Evolutionary conservation across 2,888 invertebrate genomes (phyloP), one percentile per base, ranked within the genome.

Genomic region (Oithona nana): DNA sequence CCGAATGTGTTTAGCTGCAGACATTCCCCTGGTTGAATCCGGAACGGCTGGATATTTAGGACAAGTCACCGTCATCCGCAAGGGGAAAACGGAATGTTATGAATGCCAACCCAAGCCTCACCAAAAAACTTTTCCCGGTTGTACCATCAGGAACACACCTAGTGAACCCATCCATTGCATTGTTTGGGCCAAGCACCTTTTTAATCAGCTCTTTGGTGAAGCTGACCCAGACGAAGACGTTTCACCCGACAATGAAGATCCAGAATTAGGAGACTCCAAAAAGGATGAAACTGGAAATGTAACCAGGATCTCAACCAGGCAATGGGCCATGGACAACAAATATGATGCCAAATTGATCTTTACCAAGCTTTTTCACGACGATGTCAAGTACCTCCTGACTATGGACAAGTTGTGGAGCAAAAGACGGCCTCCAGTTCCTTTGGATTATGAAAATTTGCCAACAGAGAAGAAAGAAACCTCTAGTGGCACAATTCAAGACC

Each of bases 111-210:
- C 90, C 0, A 92, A 92, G 73, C 83, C 88, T 6, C 79, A 84
- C 22, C 89, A 90, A 71, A 94, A 92, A 72, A 84, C 88, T 4
- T 99, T 83, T 75, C 97, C 98, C 0, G 94, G 95, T 0, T 99
- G 98, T 73, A 99, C 98, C 1, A 99, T 99, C 68, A 80, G 98
- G 51, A 99, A 99, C 72, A 99, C 98, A 0, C 98, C 98, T 0
- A 95, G 94, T 0, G 97, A 98, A 73, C 92, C 92, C 0, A 94
- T 98, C 68, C 98, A 99, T 75, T 99, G 98, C 73, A 93, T 98
- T 67, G 95, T 98, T 24, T 99, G 98, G 98, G 88, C 94, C 0
- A 99, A 99, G 74, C 94, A 95, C 78, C 80, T 98, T 11, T 99
- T 97, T 75, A 95, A 95, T 75, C 97, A 98, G 75, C 77, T 99